Conservation (phyloP, 2,888 invertebrate genomes). For the Balanococcus diminutus region DNA sequence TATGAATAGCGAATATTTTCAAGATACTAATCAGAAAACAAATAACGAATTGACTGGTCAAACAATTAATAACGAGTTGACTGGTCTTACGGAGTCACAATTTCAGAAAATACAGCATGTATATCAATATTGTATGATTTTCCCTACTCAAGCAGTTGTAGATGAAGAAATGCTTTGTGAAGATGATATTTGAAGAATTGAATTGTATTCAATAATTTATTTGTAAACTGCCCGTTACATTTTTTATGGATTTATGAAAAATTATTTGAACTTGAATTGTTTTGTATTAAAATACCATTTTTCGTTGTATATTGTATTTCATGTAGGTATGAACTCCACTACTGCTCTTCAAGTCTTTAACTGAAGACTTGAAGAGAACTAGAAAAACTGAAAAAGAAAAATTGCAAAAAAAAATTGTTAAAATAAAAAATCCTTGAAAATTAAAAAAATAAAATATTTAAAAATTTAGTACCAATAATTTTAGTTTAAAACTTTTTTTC, state of each 20-base stretch:
- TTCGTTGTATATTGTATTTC: too few species aligned
- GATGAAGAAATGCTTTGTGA: not conserved
- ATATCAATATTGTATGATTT: constrained; percentile 22
- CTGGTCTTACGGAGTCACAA: not conserved
- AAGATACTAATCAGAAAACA: constrained; percentile 1
- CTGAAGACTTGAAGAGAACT: too few species aligned
- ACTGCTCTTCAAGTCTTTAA: too few species aligned
- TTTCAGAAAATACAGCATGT: not conserved
- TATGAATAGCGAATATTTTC: constrained; percentile 38
- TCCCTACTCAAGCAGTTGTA: too few species aligned
- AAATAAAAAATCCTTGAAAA: too few species aligned
- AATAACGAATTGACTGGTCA: too few species aligned
- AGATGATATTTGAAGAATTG: not conserved
- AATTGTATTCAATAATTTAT: not conserved
- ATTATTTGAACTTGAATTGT: not conserved
- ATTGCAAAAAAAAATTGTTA: too few species aligned
- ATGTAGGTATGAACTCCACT: too few species aligned
- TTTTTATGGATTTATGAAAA: not conserved
- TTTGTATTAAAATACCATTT: not conserved
- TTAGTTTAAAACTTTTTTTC: not conserved
- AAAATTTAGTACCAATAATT: not conserved
- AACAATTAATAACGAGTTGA: too few species aligned
- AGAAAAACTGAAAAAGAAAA: too few species aligned
- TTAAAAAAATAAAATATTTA: not conserved
- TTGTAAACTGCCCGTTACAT: not conserved